Evolutionary conservation across 2,888 invertebrate genomes (phyloP), one percentile per base, ranked within the genome.

Genomic region (Tenthredo mesomela): DNA sequence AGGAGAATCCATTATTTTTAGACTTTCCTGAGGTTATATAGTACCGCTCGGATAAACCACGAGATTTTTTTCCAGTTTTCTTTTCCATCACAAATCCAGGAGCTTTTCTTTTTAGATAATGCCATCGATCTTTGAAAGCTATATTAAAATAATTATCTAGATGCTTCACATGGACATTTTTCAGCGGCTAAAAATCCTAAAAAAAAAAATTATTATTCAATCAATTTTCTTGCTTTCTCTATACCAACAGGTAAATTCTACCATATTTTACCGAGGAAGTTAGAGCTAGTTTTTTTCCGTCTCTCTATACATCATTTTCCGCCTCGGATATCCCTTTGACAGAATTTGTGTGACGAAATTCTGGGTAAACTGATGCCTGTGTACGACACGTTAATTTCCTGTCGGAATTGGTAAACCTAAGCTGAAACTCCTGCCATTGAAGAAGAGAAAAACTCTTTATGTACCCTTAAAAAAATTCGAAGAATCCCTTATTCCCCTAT

Each of bases 371-470:
- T 25, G 47, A 75, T 25, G 47, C 47, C 47, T 75, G 75, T 40
- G 43, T 50, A 43, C 10, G 47, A 75, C 75, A 47, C 75, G 47
- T 21, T 75, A 75, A 43, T 47, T 75, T 47, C 75, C 21, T 70
- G n/a, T 7, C n/a, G 25, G n/a, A 70, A 70, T 37, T 6, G 70
- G 5, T 18, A 33, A 37, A 70, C 37, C 70, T n/a, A 21, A 37
- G 70, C 37, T 12, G 5, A 70, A 33, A 7, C 18, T 70, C 37
- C 18, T n/a, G 70, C 1, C 37, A 37, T 15, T 5, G 1, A n/a
- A 18, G 37, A 37, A 70, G 12, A 70, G 70, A 4, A 70, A 37
- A 37, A 70, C 70, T 18, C 70, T 29, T 18, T 18, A n/a, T 33
- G 21, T 37, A 18, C 18, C 37, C 70, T 37, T 25, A 15, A 70